These are phyloP conservation scores for Amphimedon queenslandica DNA, from an alignment of 37 sponge, comb jelly and placozoan species.

Conservation along the genomic window DNA sequence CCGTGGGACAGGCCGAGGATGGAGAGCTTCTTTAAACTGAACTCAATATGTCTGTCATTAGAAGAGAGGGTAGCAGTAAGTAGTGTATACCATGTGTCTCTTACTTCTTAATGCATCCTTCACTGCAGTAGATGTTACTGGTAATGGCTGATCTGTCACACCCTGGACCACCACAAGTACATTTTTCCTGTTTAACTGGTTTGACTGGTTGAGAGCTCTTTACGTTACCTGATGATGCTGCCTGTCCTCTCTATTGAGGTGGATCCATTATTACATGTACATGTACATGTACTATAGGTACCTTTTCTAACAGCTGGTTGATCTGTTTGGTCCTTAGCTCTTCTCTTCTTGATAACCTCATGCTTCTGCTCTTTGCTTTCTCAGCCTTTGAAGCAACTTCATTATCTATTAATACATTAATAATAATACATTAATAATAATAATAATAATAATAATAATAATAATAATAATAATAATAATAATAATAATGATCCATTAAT, in stretches of 20 bases:
- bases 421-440: too few species aligned
- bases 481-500: neutral
- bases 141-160: slow-evolving; percentile 32
- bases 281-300: neutral
- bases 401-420: too few species aligned
- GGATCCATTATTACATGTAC: neutral
- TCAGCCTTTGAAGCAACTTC: neutral
- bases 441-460: too few species aligned
- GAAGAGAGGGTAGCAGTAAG: neutral
- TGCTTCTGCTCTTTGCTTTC: neutral
- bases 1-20: slow-evolving; percentile 37
- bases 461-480: too few species aligned
- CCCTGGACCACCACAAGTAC: slow-evolving; percentile 40
- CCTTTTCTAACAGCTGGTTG: neutral
- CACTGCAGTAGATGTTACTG: slow-evolving; percentile 51
- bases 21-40: slow-evolving; percentile 35
- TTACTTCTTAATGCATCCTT: slow-evolving; percentile 47
- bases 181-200: too few species aligned
- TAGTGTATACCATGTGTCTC: neutral
- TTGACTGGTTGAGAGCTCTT: too few species aligned
- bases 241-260: too few species aligned
- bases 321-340: neutral
- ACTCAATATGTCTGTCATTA: slow-evolving; percentile 8
- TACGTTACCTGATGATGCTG: too few species aligned
- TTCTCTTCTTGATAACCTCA: neutral